Conservation (phyloP, 2,888 invertebrate genomes). For the Linnaemya tessellans region DNA sequence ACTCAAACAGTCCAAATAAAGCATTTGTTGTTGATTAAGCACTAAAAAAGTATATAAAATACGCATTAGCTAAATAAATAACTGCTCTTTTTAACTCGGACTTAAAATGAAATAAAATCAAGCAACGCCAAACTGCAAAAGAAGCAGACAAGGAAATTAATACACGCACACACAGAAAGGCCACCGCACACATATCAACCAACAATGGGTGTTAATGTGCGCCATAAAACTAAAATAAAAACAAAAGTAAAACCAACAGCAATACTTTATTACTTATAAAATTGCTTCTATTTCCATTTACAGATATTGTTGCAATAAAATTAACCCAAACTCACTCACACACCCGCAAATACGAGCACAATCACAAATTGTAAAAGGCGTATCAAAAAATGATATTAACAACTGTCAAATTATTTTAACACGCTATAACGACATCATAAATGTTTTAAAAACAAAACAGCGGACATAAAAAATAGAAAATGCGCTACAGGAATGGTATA, state of each 20-base stretch:
- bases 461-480: neutral
- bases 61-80: conserved; percentile 59
- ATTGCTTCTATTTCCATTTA: conserved; percentile 6
- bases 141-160: neutral
- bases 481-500: conserved; percentile 2
- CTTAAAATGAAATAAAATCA: conserved; percentile 18
- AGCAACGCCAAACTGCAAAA: neutral
- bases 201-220: conserved; percentile 47
- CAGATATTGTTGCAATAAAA: conserved; percentile 27
- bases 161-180: neutral
- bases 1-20: neutral
- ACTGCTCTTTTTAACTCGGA: conserved; percentile 34
- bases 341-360: conserved; percentile 21
- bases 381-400: conserved; percentile 74
- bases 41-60: conserved; percentile 54
- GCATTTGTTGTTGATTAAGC: conserved; percentile 42
- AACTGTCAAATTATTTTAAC: conserved; percentile 73
- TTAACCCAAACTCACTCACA: conserved; percentile 17
- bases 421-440: conserved; percentile 80
- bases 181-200: neutral
- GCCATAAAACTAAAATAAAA: conserved; percentile 39
- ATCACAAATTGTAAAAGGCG: conserved; percentile 52
- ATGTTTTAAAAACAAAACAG: conserved; percentile 56
- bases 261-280: conserved; percentile 32
- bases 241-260: neutral